Evolutionary conservation across 2,888 invertebrate genomes (phyloP), one percentile per base, ranked within the genome.

Genomic region (Monochamus alternatus): DNA sequence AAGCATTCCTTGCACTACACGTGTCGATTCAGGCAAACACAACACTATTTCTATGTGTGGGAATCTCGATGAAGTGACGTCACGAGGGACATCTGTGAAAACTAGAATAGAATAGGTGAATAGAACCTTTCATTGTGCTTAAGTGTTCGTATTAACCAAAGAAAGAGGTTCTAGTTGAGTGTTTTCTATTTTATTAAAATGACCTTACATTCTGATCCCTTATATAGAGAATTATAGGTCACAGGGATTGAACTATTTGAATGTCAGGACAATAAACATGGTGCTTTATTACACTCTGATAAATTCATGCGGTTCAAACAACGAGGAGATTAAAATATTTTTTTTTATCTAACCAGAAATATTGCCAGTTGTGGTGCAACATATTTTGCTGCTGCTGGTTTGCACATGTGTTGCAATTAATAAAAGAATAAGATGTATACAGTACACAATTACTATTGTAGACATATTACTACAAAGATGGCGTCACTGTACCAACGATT

Each of bases 1-100:
- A 69, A 60, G 69, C 59, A 38, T 55, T 7, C 22, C n/a, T 3
- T 55, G 38, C 55, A 14, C 32, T 66, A 14, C 69, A 69, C 69
- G 69, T 69, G 69, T 69, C 69, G 38, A 51, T 60, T 22, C 12
- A 47, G 60, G 60, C 69, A 60, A 69, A 69, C 59, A 69, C 69
- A 59, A 59, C 59, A 47, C 47, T 31, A 43, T 55, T 59, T 14
- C n/a, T n/a, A 51, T 60, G 60, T 69, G 55, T 69, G 60, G 69
- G 60, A 69, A 69, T 69, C 14, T 44, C 14, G 38, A 14, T 38
- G 32, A 32, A 22, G 51, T 44, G 69, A 32, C 60, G 55, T 60
- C 31, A 47, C 51, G n/a, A 60, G 32, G 55, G 22, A 55, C 55
- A 22, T 14, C n/a, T 55, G 55, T 55, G n/a, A 55, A 55, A 55